Evolutionary conservation across 2,113 vertebrate species (phyloP), one percentile per base, ranked within the genome.

Genomic region (Brachionichthys hirsutus): DNA sequence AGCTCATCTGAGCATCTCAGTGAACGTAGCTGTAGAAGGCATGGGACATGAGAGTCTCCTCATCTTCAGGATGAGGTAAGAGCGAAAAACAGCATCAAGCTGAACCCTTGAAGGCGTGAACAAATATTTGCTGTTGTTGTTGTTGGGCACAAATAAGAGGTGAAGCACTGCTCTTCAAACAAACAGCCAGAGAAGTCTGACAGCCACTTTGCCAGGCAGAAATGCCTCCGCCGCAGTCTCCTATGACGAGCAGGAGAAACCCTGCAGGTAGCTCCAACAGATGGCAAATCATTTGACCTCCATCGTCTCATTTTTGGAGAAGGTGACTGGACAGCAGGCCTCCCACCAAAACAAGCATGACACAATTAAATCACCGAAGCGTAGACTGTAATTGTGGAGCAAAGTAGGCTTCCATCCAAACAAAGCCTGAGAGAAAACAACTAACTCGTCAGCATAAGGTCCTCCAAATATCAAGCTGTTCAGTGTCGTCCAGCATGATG

Each of bases 1-100:
- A 82, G 60, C 42, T 49, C 59, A 62, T 64, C 45, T 67, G 62
- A 73, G 67, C 51, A 43, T 77, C 65, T 80, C 60, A 67, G 54
- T 54, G 59, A 79, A 55, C 40, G 14, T 44, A 34, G 46, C 34
- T 43, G 42, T 67, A 62, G 20, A 41, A 42, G 54, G 50, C 46
- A 50, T 34, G 16, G 58, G 60, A 62, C 43, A 41, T 2, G 6
- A 40, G 16, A 62, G 43, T 54, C 60, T 19, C 44, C 18, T 56
- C 47, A 42, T 60, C 12, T 3, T 38, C 52, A 47, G 36, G 52
- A 50, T 12, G n/a, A 47, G n/a, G 15, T 20, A 12, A 62, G 30
- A 41, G 20, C 14, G 16, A 54, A 51, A n/a, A 53, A 67, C 24
- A 54, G 13, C 4, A 52, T 35, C 6, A 50, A 51, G 38, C 42